Conservation (phyloP, 2,113 vertebrate genomes). For the Melanocharis versteri region DNA sequence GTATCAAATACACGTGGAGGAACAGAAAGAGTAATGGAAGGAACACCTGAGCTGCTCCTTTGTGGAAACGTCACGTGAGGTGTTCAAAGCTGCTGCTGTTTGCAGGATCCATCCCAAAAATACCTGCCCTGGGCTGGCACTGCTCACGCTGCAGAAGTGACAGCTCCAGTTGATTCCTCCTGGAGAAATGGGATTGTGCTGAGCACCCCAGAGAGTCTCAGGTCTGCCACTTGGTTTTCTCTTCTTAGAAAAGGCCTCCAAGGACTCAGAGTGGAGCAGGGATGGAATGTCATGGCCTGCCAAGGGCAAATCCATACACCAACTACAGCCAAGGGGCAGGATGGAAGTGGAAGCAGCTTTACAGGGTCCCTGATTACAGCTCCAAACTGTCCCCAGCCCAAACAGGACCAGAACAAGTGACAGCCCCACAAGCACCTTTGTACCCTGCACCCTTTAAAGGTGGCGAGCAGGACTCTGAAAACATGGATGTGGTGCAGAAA, state of each 20-base stretch:
- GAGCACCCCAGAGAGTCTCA: not conserved
- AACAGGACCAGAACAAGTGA: not conserved
- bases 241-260: not conserved
- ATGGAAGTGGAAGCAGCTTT: not conserved
- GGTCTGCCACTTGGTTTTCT: not conserved
- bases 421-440: not conserved
- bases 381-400: not conserved
- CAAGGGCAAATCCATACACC: not conserved
- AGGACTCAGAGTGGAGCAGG: not conserved
- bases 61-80: accelerated
- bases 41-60: not conserved
- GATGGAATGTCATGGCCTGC: not conserved
- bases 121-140: not conserved
- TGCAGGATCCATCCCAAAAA: not conserved
- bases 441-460: not conserved
- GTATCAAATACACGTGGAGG: accelerated
- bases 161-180: not conserved
- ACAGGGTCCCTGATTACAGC: not conserved
- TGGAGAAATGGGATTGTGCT: not conserved
- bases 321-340: not conserved
- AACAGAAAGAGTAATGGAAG: not conserved
- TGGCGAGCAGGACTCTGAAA: not conserved
- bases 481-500: accelerated
- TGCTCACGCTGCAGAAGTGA: not conserved
- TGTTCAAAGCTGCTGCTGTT: not conserved